These are phyloP conservation scores for Mirza zaza DNA, from an alignment of 2,113 vertebrate genomes.

Conservation along the genomic window DNA sequence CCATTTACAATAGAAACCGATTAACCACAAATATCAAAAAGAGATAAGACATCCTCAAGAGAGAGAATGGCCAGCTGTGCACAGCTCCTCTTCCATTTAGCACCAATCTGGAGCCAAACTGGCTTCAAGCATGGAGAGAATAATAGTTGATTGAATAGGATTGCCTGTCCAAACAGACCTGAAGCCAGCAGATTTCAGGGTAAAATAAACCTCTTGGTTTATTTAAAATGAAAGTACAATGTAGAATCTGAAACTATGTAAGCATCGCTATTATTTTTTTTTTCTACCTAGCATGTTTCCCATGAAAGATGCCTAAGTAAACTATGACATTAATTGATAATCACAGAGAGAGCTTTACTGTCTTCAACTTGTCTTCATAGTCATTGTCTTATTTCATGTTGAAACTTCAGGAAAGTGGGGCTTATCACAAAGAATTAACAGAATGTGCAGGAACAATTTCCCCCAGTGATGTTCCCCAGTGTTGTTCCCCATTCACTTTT, in stretches of 20 bases:
- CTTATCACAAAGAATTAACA: background rate
- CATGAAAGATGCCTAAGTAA: background rate
- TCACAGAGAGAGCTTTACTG: background rate
- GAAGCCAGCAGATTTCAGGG: background rate
- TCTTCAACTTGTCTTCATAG: background rate
- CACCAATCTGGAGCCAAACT: background rate
- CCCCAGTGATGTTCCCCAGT: too few relatives aligned
- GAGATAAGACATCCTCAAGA: background rate
- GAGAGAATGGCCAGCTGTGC: background rate
- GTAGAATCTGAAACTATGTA: background rate
- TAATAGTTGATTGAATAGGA: background rate
- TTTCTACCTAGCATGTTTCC: background rate
- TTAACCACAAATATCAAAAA: background rate
- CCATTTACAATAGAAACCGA: background rate
- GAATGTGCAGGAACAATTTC: background rate
- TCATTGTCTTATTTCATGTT: background rate
- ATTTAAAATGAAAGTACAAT: background rate
- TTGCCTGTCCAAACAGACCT: background rate
- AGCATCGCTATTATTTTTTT: background rate
- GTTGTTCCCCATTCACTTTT: background rate
- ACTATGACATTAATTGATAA: background rate
- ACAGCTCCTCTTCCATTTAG: background rate
- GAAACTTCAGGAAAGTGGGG: background rate
- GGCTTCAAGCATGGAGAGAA: background rate
- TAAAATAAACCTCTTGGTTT: background rate